Conservation (phyloP, 2,888 invertebrate species). For the Serrognathus titanus region DNA sequence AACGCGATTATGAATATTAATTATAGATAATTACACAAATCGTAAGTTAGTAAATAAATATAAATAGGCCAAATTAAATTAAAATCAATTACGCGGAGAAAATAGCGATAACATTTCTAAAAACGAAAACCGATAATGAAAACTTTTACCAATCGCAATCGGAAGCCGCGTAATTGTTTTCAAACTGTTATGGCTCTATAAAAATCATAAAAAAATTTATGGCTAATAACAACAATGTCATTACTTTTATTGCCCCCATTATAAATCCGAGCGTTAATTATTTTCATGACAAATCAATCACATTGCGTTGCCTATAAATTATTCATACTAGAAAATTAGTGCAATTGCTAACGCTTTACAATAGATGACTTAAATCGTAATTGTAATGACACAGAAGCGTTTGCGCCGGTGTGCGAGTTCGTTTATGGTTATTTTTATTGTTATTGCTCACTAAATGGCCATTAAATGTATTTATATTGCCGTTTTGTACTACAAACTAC, state of each 20-base stretch:
- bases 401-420: slow-evolving; percentile 4
- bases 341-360: background rate
- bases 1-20: too few relatives aligned
- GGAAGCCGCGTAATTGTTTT: slow-evolving; percentile 7
- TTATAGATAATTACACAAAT: too few relatives aligned
- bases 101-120: too few relatives aligned
- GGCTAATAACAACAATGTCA: slow-evolving; percentile 10
- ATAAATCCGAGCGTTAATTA: background rate
- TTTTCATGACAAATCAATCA: too few relatives aligned
- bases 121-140: too few relatives aligned
- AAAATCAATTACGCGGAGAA: too few relatives aligned
- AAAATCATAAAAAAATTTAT: slow-evolving; percentile 14
- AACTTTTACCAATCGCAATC: too few relatives aligned
- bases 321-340: too few relatives aligned
- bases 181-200: slow-evolving; percentile 8
- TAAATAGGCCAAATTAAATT: too few relatives aligned
- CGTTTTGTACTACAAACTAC: slow-evolving; percentile 30
- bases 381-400: slow-evolving; percentile 1
- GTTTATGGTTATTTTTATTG: slow-evolving; percentile 46
- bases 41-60: too few relatives aligned
- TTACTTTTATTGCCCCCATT: slow-evolving; percentile 10
- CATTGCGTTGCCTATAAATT: too few relatives aligned
- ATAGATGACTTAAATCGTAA: background rate
- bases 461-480: slow-evolving; percentile 46
- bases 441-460: slow-evolving; percentile 45